A percentile compares a stretch with the other conserved stretches of the same genome.
phyloP scores from a whole-genome alignment of 2,888 invertebrate species.

The Pseudoips prasinana region DNA sequence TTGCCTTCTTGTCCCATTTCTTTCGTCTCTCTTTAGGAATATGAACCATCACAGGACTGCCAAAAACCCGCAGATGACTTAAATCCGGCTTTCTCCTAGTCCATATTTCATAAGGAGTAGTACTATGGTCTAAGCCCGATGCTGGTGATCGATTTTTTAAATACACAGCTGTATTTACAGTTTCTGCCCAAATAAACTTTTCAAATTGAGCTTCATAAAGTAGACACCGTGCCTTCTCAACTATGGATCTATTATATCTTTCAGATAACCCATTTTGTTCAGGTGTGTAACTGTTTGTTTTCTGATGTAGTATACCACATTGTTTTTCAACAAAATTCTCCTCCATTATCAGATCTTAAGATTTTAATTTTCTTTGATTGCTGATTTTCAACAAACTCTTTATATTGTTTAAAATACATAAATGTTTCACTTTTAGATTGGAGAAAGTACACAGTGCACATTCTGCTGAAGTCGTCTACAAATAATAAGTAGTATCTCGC shows the following conservation, averaged over 20 bases:
- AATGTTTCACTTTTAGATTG: slow-evolving; percentile 8
- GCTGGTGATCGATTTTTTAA: slow-evolving; percentile 2
- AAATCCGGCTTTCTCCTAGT: no score
- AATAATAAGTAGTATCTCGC: no score
- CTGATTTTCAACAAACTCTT: slow-evolving; percentile 9
- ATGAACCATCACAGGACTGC: slow-evolving; percentile 8
- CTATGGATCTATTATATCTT: slow-evolving; percentile 1
- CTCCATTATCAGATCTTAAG: slow-evolving; percentile 6
- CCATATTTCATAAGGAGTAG: slow-evolving; percentile 8
- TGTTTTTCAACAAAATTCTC: slow-evolving; percentile 4
- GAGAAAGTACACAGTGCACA: slow-evolving; percentile 5
- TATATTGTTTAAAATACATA: slow-evolving; percentile 3
- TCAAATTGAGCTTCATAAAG: slow-evolving; percentile 5
- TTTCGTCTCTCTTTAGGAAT: slow-evolving; percentile 4
- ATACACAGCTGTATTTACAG: slow-evolving; percentile 3
- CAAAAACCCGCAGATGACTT: slow-evolving; percentile 1
- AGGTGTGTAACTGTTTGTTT: slow-evolving; percentile 4
- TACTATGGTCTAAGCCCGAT: not conserved
- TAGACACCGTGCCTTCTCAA: slow-evolving; percentile 3
- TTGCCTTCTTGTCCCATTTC: slow-evolving; percentile 16
- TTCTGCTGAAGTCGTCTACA: no score
- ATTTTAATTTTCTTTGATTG: slow-evolving; percentile 6
- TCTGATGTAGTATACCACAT: slow-evolving; percentile 2
- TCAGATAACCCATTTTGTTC: slow-evolving; percentile 7
- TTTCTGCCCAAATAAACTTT: slow-evolving; percentile 1